Conservation (phyloP, 1,140 invertebrate species). For the Drosophila chauvacae region DNA sequence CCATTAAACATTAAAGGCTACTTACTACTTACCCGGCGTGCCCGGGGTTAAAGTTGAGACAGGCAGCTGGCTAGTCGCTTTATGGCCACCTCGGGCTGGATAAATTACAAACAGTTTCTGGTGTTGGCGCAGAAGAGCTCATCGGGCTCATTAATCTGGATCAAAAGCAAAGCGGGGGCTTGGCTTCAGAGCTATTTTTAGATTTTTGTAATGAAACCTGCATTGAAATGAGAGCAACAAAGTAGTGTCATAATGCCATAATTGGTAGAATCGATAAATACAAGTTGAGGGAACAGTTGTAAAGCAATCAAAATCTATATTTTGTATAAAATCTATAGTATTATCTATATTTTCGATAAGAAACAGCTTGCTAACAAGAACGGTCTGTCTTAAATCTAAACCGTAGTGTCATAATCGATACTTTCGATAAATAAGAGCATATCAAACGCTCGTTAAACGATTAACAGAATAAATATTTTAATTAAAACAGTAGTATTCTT, state of each 20-base stretch:
- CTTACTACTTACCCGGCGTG: conserved; percentile 6
- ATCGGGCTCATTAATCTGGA: conserved; percentile 19
- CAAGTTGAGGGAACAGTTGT: background rate
- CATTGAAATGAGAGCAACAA: background rate
- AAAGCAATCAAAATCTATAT: too few relatives aligned
- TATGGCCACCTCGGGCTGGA: conserved; percentile 15
- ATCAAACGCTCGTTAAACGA: too few relatives aligned
- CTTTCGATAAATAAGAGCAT: too few relatives aligned
- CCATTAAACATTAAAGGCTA: conserved; percentile 25
- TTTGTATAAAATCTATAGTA: too few relatives aligned
- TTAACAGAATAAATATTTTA: too few relatives aligned
- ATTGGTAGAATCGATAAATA: background rate
- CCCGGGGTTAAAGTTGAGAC: conserved; percentile 14
- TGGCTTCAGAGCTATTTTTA: background rate
- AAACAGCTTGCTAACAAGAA: too few relatives aligned
- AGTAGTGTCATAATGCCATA: background rate
- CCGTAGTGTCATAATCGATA: too few relatives aligned
- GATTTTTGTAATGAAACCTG: background rate
- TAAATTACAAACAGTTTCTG: conserved; percentile 14
- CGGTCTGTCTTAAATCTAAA: too few relatives aligned
- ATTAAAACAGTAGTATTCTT: too few relatives aligned
- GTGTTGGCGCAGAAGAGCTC: conserved; percentile 5
- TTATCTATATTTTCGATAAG: too few relatives aligned
- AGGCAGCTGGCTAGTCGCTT: conserved; percentile 4
- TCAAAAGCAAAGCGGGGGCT: background rate